These are phyloP conservation scores for Neotoxoptera formosana DNA, from an alignment of 1,140 invertebrate species.

Conservation along the genomic window DNA sequence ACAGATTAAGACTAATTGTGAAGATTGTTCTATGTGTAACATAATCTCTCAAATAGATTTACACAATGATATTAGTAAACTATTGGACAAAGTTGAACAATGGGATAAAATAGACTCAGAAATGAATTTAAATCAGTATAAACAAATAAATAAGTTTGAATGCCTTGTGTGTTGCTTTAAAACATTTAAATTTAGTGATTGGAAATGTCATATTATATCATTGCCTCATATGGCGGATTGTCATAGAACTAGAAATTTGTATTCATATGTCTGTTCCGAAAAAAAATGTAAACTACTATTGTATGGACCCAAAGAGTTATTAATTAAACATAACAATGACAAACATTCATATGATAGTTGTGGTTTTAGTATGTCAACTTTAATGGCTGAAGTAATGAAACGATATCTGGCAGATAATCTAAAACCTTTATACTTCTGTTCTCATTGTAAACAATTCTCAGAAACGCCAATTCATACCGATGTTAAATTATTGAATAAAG, in stretches of 20 bases:
- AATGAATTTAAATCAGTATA: neutral
- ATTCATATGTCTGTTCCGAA: neutral
- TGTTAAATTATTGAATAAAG: neutral
- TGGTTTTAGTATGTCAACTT: neutral
- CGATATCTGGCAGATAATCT: neutral
- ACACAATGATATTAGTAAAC: neutral
- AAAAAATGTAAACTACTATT: neutral
- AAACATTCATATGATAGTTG: neutral
- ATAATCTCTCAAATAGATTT: neutral
- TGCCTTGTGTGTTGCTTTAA: conserved; percentile 21
- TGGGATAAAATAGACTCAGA: neutral
- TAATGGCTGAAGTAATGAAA: conserved; percentile 24
- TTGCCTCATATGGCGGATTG: neutral
- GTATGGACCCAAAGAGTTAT: neutral
- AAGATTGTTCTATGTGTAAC: neutral
- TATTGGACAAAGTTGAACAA: neutral
- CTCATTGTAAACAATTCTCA: neutral
- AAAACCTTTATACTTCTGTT: conserved; percentile 19
- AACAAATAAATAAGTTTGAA: neutral
- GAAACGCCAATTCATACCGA: neutral
- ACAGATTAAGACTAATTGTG: neutral
- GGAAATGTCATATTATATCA: conserved; percentile 42
- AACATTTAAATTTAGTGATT: neutral
- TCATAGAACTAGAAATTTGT: neutral
- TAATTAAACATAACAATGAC: neutral